Conservation (phyloP, 2,113 vertebrate genomes). For the Aplodontia rufa region DNA sequence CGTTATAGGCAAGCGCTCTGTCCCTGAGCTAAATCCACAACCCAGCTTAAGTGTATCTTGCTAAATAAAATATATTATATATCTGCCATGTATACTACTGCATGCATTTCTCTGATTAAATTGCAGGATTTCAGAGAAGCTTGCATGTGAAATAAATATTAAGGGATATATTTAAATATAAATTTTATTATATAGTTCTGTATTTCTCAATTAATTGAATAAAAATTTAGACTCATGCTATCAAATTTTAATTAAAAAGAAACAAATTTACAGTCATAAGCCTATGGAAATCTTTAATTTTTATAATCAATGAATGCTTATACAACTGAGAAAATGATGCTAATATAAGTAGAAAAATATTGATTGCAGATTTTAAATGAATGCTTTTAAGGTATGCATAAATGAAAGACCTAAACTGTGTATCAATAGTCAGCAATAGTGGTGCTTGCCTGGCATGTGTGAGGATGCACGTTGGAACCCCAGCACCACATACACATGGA, state of each 20-base stretch:
- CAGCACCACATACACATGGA: no score
- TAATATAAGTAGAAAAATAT: neutral
- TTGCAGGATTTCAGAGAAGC: neutral
- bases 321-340: neutral
- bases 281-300: neutral
- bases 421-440: no score
- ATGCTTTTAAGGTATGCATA: neutral
- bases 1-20: no score
- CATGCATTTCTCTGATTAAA: neutral
- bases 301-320: constrained; percentile 28
- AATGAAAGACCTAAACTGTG: no score
- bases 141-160: neutral
- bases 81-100: neutral
- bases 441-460: no score
- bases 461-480: no score
- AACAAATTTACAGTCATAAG: neutral
- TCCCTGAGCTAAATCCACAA: no score
- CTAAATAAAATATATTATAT: neutral
- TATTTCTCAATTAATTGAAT: neutral
- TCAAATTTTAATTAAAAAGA: constrained; percentile 51
- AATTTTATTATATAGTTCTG: neutral
- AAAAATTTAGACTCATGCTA: neutral
- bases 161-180: neutral
- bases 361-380: neutral
- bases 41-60: constrained; percentile 1